A percentile compares a stretch with the other conserved stretches of the same genome.
phyloP scores from a whole-genome alignment of 2,113 vertebrate species.

The Haemorhous mexicanus region DNA sequence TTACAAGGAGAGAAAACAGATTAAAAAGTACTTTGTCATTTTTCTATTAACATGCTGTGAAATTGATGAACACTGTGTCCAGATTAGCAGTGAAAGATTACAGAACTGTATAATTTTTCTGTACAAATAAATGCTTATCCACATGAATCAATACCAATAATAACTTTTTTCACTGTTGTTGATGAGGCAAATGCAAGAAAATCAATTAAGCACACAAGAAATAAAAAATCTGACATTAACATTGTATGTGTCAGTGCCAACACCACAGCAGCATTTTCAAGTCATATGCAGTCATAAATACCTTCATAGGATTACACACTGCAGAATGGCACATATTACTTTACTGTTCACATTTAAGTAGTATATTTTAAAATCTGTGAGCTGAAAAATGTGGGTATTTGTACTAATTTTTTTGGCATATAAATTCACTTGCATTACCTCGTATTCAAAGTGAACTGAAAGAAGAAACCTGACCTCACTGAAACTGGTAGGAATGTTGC shows the following conservation, averaged over 20 bases:
- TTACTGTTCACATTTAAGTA: background rate
- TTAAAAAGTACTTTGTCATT: background rate
- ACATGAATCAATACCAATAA: background rate
- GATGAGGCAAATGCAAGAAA: background rate
- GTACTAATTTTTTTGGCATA: background rate
- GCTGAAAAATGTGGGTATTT: background rate
- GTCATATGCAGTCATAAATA: background rate
- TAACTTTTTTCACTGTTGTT: background rate
- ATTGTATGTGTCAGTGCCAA: background rate
- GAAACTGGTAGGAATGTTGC: background rate
- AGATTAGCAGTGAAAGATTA: background rate
- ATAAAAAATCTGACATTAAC: background rate
- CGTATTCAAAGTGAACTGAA: background rate
- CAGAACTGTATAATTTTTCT: background rate
- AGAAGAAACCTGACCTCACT: background rate
- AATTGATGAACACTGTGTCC: background rate
- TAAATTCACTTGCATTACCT: background rate
- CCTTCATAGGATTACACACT: background rate
- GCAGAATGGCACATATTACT: background rate
- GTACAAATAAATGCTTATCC: background rate
- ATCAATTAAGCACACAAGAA: background rate
- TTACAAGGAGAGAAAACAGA: background rate
- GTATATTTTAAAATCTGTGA: background rate
- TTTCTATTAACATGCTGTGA: background rate
- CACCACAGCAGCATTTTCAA: background rate